Percentiles rank a stretch among this genome's conserved stretches.
phyloP scores from a whole-genome alignment of 2,888 invertebrate species.

The Metopia argyrocephala region DNA sequence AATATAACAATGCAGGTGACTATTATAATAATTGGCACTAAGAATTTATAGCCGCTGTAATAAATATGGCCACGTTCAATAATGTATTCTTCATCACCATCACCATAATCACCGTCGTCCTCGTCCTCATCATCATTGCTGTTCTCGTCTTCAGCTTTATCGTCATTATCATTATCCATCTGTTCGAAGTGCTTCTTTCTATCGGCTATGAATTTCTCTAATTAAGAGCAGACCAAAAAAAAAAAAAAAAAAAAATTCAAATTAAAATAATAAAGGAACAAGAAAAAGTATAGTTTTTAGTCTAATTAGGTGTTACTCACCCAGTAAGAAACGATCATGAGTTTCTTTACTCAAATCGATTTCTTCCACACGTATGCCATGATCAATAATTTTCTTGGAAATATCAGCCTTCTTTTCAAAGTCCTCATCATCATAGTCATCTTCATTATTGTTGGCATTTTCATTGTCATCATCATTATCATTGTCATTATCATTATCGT shows the following conservation, averaged over 20 bases:
- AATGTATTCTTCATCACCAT: conserved; percentile 75
- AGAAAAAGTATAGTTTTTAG: too few relatives aligned
- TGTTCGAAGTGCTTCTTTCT: conserved; percentile 53
- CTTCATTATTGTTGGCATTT: conserved; percentile 66
- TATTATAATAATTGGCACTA: conserved; percentile 81
- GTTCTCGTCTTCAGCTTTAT: conserved; percentile 68
- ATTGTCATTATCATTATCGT: conserved; percentile 77
- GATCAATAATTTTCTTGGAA: conserved; percentile 69
- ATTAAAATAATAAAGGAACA: too few relatives aligned
- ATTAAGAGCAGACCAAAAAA: neutral
- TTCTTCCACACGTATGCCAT: conserved; percentile 74
- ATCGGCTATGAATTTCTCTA: conserved; percentile 71
- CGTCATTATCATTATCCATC: conserved; percentile 68
- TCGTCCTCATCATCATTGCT: conserved; percentile 69
- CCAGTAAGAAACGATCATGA: conserved; percentile 72
- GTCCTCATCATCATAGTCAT: conserved; percentile 66
- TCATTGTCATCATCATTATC: conserved; percentile 73
- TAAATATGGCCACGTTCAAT: conserved; percentile 77
- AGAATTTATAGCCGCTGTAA: conserved; percentile 79
- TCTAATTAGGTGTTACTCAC: conserved; percentile 67
- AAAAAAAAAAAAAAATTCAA: too few relatives aligned
- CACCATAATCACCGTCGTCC: conserved; percentile 69
- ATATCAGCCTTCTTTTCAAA: conserved; percentile 68
- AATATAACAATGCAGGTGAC: conserved; percentile 81
- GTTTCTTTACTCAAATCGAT: conserved; percentile 74